Evolutionary conservation across 1,140 invertebrate genomes (phyloP), one percentile per base, ranked within the genome.

Genomic region (Sipha flava): DNA sequence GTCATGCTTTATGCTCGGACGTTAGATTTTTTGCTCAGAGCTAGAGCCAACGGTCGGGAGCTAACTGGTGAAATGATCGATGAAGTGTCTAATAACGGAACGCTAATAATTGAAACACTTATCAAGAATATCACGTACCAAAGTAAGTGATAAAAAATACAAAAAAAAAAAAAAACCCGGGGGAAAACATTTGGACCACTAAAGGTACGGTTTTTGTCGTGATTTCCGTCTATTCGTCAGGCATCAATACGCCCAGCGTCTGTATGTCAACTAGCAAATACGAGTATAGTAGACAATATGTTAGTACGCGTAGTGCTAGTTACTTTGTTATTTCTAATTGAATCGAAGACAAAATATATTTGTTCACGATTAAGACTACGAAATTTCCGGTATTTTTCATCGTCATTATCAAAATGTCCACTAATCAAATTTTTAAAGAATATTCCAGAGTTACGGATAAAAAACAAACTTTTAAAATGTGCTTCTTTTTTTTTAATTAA

Each of bases 1-100:
- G 93, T 99, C 0, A 92, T 92, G 83, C 85, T 99, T 0, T 99
- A 98, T 85, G 95, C 95, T 1, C 88, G 88, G 81, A 95, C 96
- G 1, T 87, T 98, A 54, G 88, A 95, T 82, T 88, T 91, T 81
- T 85, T 96, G 18, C 85, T 98, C 49, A 77, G 84, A 34, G 82
- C 85, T 80, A 79, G 79, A 43, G 87, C 91, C 81, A 77, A 54
- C 9, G 87, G 89, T 49, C 85, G 88, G 12, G 79, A 82, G 45
- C 83, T 91, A 73, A 89, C 88, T 57, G 85, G 91, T 73, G 85
- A 88, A 57, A 86, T 90, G 82, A 86, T 97, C 83, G 87, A 89
- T 81, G 88, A 91, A 84, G 90, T 94, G 64, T 92, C 91, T 0
- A 90, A 88, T 79, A 92, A 94, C 85, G 93, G 93, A 37, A 90